phyloP scores from a whole-genome alignment of 2,797 vertebrate genomes.

The Thripadectes ignobilis region DNA sequence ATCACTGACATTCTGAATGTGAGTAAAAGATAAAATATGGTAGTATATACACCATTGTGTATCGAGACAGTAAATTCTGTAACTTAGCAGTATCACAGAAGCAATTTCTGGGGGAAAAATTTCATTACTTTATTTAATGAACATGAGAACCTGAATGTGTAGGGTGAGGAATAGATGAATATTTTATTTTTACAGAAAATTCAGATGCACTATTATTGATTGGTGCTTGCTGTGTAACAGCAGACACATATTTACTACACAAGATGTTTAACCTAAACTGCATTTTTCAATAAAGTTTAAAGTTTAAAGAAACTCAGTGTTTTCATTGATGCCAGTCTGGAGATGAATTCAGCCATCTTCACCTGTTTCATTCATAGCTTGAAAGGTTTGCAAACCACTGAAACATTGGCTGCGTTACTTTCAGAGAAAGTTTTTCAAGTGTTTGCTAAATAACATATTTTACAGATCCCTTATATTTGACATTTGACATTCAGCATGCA shows the following conservation, averaged over 20 bases:
- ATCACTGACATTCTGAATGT: neutral
- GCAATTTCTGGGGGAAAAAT: neutral
- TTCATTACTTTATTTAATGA: neutral
- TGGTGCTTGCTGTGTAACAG: neutral
- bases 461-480: neutral
- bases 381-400: neutral
- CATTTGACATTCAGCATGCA: neutral
- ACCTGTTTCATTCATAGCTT: rapidly evolving
- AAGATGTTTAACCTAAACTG: neutral
- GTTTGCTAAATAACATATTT: neutral
- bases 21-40: neutral
- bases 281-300: neutral
- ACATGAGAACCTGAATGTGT: neutral
- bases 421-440: neutral
- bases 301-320: neutral
- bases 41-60: neutral
- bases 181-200: neutral
- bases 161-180: neutral
- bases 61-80: neutral
- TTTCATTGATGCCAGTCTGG: neutral
- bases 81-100: neutral
- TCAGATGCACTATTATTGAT: neutral
- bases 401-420: neutral
- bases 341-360: neutral
- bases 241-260: neutral